These are phyloP conservation scores for Frieseomelitta varia DNA, from an alignment of 1,140 invertebrate genomes.

Conservation along the genomic window DNA sequence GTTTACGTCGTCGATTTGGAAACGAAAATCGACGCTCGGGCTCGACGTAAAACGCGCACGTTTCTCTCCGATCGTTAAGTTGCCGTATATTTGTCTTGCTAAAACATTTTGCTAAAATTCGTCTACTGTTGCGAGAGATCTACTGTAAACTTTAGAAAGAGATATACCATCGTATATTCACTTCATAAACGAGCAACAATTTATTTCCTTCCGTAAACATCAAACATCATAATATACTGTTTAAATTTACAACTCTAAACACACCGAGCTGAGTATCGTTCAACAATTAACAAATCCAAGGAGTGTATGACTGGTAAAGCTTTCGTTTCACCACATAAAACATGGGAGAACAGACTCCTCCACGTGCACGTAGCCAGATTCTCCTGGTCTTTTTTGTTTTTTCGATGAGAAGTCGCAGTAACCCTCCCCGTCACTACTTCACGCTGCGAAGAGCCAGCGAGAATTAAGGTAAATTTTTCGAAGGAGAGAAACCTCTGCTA, in stretches of 20 bases:
- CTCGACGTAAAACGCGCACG: no score
- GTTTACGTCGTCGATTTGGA: neutral
- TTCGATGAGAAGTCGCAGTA: neutral
- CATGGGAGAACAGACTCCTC: neutral
- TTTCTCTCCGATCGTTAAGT: neutral
- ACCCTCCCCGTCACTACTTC: neutral
- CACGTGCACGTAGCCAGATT: neutral
- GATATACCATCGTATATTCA: no score
- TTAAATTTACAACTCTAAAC: neutral
- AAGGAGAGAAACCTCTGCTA: neutral
- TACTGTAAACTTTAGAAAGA: neutral
- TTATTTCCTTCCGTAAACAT: neutral
- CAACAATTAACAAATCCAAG: neutral
- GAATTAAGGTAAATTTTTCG: slow-evolving; percentile 19
- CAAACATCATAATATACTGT: neutral
- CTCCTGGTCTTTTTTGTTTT: neutral
- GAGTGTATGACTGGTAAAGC: neutral
- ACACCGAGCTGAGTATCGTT: neutral
- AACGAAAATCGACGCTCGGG: no score
- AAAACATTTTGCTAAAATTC: neutral
- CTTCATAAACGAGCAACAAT: no score
- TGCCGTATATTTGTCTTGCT: neutral
- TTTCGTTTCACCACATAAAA: slow-evolving; percentile 5
- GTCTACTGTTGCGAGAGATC: neutral
- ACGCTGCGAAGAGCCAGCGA: neutral